Evolutionary conservation across 2,113 vertebrate genomes (phyloP).

Genomic region (Lucifuga dentata): DNA sequence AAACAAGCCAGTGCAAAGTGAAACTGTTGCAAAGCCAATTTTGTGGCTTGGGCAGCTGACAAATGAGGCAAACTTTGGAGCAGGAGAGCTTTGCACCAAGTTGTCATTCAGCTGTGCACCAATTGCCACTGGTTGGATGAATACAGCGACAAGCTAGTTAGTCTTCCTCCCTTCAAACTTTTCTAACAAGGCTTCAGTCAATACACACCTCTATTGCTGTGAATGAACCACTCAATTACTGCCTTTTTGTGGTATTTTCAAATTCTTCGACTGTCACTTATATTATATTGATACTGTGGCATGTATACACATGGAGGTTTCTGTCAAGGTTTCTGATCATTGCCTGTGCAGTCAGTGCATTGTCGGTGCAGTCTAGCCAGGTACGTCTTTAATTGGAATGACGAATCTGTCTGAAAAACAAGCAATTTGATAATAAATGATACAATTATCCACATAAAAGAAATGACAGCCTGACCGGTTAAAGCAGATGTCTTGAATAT

Average conservation of each 20-base stretch:
- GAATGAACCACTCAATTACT: slow-evolving; percentile 41
- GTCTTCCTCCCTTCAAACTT: slow-evolving; percentile 29
- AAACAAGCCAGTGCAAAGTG: slow-evolving; percentile 2
- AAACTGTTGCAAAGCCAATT: background rate
- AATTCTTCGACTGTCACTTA: too few species aligned
- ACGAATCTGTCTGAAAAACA: slow-evolving; percentile 4
- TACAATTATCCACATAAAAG: background rate
- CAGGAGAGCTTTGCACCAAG: slow-evolving; percentile 6
- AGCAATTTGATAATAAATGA: background rate
- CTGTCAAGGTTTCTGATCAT: background rate
- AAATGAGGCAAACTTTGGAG: background rate
- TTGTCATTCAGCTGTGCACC: slow-evolving; percentile 8
- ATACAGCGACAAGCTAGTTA: slow-evolving; percentile 4
- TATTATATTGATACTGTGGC: too few species aligned
- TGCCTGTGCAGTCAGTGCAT: too few species aligned
- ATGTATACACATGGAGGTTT: too few species aligned
- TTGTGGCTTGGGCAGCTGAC: slow-evolving; percentile 1
- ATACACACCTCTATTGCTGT: slow-evolving; percentile 14
- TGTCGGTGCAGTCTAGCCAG: background rate
- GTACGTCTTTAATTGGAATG: background rate
- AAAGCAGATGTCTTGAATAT: slow-evolving; percentile 5
- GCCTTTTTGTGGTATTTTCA: slow-evolving; percentile 5
- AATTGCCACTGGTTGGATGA: slow-evolving; percentile 20
- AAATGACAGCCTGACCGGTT: slow-evolving; percentile 7
- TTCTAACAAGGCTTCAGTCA: slow-evolving; percentile 47